Percentiles rank a stretch among this genome's conserved stretches.
Conservation (phyloP, 2,797 vertebrate genomes). For the Diglossa cyanea region DNA sequence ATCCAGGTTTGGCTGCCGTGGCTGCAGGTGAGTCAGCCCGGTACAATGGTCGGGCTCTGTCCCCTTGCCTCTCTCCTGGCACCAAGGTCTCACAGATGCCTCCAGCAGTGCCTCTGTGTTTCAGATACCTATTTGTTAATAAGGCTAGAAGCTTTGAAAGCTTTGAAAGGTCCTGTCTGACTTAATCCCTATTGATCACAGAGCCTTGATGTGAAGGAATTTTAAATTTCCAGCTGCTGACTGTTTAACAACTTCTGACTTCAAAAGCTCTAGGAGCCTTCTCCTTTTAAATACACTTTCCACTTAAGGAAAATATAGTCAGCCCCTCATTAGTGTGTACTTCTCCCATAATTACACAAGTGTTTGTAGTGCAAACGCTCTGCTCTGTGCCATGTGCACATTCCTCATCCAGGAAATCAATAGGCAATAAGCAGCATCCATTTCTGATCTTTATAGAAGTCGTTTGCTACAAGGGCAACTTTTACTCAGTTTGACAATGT, state of each 20-base stretch:
- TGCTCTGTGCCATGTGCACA: not conserved
- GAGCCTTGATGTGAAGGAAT: conserved; percentile 41
- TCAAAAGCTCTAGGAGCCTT: conserved; percentile 40
- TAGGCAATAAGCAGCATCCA: not conserved
- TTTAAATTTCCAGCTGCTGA: conserved; percentile 44
- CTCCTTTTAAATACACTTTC: conserved; percentile 50
- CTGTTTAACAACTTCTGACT: conserved; percentile 49
- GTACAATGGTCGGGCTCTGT: accelerated
- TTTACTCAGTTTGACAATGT: not conserved
- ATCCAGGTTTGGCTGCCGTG: not conserved
- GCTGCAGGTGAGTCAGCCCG: not conserved
- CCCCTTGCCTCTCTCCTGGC: not conserved
- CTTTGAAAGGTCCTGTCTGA: conserved; percentile 47
- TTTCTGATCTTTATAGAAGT: not conserved
- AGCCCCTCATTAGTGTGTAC: conserved; percentile 16
- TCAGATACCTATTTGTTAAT: conserved; percentile 52
- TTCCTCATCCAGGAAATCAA: conserved; percentile 30
- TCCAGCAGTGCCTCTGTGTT: not conserved
- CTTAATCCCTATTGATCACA: conserved; percentile 56
- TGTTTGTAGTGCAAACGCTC: not conserved
- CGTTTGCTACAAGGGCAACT: not conserved
- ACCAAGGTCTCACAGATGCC: not conserved
- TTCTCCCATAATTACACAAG: conserved; percentile 24
- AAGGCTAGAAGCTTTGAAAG: not conserved
- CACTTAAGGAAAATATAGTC: not conserved